Percentiles rank a stretch among this genome's conserved stretches.
Conservation (phyloP, 37 sponge, comb jelly and placozoan genomes). For the Axinella damicornis region DNA sequence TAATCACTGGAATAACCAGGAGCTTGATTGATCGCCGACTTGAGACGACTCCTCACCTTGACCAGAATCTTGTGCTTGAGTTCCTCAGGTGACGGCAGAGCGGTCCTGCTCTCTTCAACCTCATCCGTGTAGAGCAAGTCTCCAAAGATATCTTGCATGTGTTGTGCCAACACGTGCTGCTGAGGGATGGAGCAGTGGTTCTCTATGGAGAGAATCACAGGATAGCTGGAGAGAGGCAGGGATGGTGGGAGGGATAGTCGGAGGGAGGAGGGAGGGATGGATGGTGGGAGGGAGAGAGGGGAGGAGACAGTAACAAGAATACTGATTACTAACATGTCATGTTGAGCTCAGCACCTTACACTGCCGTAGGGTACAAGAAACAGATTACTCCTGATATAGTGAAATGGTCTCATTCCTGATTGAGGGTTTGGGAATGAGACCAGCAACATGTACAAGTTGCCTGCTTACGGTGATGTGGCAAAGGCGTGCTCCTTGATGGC, state of each 20-base stretch:
- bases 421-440: too few species aligned
- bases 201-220: slow-evolving; percentile 87
- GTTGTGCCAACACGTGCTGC: slow-evolving; percentile 63
- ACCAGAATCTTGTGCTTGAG: slow-evolving; percentile 51
- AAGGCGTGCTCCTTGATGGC: slow-evolving; percentile 90
- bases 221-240: slow-evolving; percentile 19
- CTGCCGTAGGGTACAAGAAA: too few species aligned
- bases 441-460: too few species aligned
- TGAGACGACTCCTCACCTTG: slow-evolving; percentile 35
- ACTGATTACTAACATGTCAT: too few species aligned
- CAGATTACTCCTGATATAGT: too few species aligned
- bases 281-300: slow-evolving; percentile 9
- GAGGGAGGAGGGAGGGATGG: not conserved
- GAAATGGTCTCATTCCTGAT: too few species aligned
- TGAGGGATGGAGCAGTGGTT: slow-evolving; percentile 78
- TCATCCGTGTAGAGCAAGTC: slow-evolving; percentile 23
- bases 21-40: too few species aligned
- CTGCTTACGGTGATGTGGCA: slow-evolving; percentile 66
- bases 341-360: too few species aligned
- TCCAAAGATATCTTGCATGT: slow-evolving; percentile 63
- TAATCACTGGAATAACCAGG: too few species aligned
- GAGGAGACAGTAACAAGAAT: too few species aligned
- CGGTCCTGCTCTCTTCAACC: not conserved
- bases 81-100: slow-evolving; percentile 45
- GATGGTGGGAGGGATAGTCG: not conserved